Percentiles rank a stretch among this genome's conserved stretches.
These are phyloP conservation scores for Holcopasites calliopsidis DNA, from an alignment of 1,140 invertebrate species.

Conservation along the genomic window DNA sequence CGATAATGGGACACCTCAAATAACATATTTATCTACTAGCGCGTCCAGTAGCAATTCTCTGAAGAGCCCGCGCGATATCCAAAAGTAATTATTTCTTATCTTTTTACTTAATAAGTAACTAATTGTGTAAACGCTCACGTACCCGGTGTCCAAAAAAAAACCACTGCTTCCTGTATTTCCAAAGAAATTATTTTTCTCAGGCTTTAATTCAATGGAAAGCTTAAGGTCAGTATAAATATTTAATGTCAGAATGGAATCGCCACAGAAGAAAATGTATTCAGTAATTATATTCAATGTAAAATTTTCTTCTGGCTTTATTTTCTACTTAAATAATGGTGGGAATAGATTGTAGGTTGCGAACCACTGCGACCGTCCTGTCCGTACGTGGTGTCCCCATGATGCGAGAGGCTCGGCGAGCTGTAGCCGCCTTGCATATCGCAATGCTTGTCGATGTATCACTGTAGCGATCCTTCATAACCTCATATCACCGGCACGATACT, in stretches of 20 bases:
- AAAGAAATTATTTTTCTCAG: no score
- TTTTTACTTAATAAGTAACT: neutral
- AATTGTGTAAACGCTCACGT: neutral
- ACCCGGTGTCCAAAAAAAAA: no score
- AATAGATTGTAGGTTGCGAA: neutral
- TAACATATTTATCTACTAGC: neutral
- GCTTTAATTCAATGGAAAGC: no score
- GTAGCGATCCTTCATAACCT: neutral
- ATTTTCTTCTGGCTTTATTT: no score
- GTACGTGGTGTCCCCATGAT: conserved; percentile 1
- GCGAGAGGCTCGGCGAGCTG: neutral
- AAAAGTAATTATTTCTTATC: conserved; percentile 16
- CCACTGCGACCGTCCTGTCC: conserved; percentile 1
- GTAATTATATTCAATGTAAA: no score
- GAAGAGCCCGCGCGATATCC: neutral
- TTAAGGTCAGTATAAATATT: no score
- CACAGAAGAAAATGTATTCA: neutral
- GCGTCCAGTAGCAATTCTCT: neutral
- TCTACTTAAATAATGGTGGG: neutral
- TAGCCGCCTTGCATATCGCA: conserved; percentile 7
- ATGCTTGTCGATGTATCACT: neutral
- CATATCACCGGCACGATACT: conserved; percentile 17
- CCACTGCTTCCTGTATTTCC: no score
- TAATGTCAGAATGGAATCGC: neutral
- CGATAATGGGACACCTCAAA: neutral